These are phyloP conservation scores for Martes martes DNA, from an alignment of 2,113 vertebrate species.

Conservation along the genomic window DNA sequence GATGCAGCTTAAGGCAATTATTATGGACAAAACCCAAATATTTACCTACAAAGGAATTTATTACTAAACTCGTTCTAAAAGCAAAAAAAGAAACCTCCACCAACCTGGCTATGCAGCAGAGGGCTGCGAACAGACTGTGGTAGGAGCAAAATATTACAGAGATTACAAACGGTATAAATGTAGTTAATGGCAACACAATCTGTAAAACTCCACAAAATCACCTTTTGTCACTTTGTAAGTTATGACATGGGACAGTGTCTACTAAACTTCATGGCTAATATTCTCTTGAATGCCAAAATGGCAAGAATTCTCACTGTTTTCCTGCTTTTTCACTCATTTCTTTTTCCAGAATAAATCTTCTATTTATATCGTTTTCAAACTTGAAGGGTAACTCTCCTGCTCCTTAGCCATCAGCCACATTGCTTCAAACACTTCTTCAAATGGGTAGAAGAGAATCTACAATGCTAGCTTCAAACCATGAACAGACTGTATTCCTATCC, in stretches of 20 bases:
- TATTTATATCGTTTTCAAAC: neutral
- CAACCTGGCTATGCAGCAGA: neutral
- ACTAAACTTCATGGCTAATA: neutral
- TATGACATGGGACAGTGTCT: neutral
- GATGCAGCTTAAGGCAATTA: neutral
- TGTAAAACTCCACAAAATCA: neutral
- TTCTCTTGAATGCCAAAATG: neutral
- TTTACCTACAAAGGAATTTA: neutral
- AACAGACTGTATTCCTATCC: neutral
- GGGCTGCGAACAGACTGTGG: neutral
- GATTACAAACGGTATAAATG: neutral
- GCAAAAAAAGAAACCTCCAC: neutral
- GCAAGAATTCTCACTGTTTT: neutral
- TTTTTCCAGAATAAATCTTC: neutral
- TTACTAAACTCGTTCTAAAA: neutral
- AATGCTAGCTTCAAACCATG: neutral
- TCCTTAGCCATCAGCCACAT: neutral
- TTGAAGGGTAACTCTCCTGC: neutral
- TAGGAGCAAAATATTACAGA: neutral
- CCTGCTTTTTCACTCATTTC: neutral
- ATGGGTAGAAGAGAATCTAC: neutral
- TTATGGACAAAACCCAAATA: neutral
- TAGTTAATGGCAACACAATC: neutral
- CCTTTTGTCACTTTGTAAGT: neutral
- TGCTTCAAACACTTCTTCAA: neutral